Evolutionary conservation across 2,113 vertebrate genomes (phyloP).

Genomic region (Pristiophorus japonicus): DNA sequence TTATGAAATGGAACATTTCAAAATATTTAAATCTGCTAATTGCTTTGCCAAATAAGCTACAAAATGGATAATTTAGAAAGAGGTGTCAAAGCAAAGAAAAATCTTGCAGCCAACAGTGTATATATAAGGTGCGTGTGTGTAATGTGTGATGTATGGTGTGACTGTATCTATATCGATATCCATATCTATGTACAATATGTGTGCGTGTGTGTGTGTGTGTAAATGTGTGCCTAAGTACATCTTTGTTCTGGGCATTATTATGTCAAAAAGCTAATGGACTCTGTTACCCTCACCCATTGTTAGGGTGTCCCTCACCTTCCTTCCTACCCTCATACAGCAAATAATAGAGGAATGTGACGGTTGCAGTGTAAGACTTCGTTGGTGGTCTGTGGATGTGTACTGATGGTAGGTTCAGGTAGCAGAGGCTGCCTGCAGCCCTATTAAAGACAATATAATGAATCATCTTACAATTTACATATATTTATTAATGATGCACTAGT

Average conservation of each 20-base stretch:
- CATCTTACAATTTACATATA: slow-evolving; percentile 6
- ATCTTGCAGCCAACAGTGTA: not conserved
- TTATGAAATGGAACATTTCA: not conserved
- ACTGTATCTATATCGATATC: no score
- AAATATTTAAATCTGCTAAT: not conserved
- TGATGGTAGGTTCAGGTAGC: not conserved
- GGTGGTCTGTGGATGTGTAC: not conserved
- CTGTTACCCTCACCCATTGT: not conserved
- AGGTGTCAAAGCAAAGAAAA: not conserved
- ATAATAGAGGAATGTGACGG: not conserved
- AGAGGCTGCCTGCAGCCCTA: not conserved
- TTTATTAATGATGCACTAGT: slow-evolving; percentile 10
- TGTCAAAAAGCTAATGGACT: not conserved
- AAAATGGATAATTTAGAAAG: not conserved
- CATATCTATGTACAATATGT: no score
- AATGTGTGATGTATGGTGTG: no score
- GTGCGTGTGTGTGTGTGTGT: no score
- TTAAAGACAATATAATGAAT: not conserved
- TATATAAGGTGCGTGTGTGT: not conserved
- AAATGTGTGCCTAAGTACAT: not conserved
- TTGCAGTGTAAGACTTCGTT: not conserved
- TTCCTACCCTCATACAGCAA: not conserved
- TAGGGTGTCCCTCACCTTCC: not conserved
- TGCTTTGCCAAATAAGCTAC: not conserved
- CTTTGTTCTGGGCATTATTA: not conserved